Evolutionary conservation across 2,888 invertebrate genomes (phyloP), one percentile per base, ranked within the genome.

Genomic region (Phyllotreta striolata): DNA sequence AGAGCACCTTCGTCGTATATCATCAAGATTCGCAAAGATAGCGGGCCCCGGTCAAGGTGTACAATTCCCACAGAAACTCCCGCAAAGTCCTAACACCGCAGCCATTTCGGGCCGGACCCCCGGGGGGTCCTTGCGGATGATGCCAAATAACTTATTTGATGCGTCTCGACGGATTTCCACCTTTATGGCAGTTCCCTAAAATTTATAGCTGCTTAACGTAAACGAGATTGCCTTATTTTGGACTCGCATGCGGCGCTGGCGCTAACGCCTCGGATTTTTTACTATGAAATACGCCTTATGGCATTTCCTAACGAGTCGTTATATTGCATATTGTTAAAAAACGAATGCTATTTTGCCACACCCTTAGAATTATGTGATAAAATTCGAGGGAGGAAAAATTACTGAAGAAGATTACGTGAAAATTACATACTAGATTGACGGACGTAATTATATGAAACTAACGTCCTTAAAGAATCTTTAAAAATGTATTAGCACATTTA

Each of bases 61-160:
- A 59, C 9, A 51, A 59, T 51, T 51, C 51, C 24, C 58, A 59
- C 58, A 39, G 12, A 41, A 41, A 55, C 49, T 14, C 40, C 34
- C 12, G 10, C 46, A 14, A 49, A 49, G 39, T 49, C 24, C 24
- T 58, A 58, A 12, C 49, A 24, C 51, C 41, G 35, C 43, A 55
- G 51, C 51, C 35, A 49, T 51, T 64, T 57, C 57, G 35, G 46
- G 41, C 47, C 57, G 41, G 54, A 63, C 52, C 61, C 40, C 61
- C 43, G 47, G 57, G 54, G 64, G 54, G 64, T 57, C 57, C 41
- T 64, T 57, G 46, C 41, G n/a, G 57, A 46, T 54, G 61, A 61
- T 46, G 54, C 57, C 64, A 61, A 57, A 61, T 64, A 56, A 61
- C 56, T 60, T 56, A 59, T 59, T 59, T 59, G 58, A 59, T 59